Percentiles rank a stretch among this genome's conserved stretches.
phyloP scores from a whole-genome alignment of 2,888 invertebrate species.

The Nymphalis urticae region DNA sequence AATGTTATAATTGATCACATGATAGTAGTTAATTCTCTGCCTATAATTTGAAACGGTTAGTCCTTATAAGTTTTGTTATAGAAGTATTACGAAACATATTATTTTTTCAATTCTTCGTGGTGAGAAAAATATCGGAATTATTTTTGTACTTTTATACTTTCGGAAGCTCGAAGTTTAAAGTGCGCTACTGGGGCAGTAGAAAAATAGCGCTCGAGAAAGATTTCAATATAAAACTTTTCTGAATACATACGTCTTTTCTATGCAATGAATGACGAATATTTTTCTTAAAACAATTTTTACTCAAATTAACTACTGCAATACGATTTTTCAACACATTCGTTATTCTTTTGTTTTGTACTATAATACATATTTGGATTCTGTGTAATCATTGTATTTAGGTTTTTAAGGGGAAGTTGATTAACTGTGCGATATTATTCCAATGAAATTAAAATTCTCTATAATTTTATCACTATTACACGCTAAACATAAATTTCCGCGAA shows the following conservation, averaged over 20 bases:
- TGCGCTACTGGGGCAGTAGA: slow-evolving; percentile 31
- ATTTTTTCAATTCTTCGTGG: slow-evolving; percentile 30
- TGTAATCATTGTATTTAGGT: too few species aligned
- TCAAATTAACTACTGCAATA: background rate
- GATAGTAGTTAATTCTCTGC: too few species aligned
- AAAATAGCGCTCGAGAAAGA: slow-evolving; percentile 26
- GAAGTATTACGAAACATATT: slow-evolving; percentile 10
- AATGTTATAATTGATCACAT: too few species aligned
- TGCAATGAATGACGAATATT: background rate
- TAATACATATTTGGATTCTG: too few species aligned
- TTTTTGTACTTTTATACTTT: slow-evolving; percentile 16
- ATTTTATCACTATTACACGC: slow-evolving; percentile 14
- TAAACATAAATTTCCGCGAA: slow-evolving; percentile 11
- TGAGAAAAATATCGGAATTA: slow-evolving; percentile 29
- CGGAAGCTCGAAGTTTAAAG: slow-evolving; percentile 31
- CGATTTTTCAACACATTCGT: background rate
- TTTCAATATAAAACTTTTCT: slow-evolving; percentile 23
- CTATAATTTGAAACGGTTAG: too few species aligned
- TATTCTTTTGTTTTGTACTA: too few species aligned
- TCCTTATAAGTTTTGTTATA: background rate
- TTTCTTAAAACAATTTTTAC: background rate
- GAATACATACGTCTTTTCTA: slow-evolving; percentile 18
- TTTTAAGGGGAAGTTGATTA: too few species aligned
- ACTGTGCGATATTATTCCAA: slow-evolving; percentile 1
- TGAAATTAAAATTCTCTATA: slow-evolving; percentile 21